Percentiles rank a stretch among this genome's conserved stretches.
Conservation (phyloP, 2,797 vertebrate species). For the Pseudochirops cupreus region DNA sequence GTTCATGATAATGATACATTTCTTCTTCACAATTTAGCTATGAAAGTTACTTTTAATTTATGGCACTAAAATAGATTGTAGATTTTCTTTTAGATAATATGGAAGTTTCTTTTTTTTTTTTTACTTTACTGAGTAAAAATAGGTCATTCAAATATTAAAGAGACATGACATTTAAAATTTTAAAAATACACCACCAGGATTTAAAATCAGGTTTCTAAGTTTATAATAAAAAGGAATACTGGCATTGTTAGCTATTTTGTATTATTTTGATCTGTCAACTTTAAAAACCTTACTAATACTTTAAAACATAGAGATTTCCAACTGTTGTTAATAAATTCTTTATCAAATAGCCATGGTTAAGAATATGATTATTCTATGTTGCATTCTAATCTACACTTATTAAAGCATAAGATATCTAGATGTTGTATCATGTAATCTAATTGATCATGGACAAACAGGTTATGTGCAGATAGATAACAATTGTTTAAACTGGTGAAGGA, state of each 20-base stretch:
- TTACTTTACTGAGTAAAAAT: neutral
- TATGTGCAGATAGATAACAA: neutral
- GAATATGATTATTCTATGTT: neutral
- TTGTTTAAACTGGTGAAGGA: neutral
- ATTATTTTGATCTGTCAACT: neutral
- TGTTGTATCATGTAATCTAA: neutral
- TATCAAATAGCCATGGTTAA: neutral
- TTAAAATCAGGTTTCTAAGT: slow-evolving; percentile 52
- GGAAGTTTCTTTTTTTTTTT: neutral
- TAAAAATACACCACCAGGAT: neutral
- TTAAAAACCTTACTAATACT: neutral
- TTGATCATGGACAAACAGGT: neutral
- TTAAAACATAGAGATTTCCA: neutral
- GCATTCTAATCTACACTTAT: slow-evolving; percentile 10
- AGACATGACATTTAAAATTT: slow-evolving; percentile 30
- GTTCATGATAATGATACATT: neutral
- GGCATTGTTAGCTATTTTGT: neutral
- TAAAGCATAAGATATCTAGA: neutral
- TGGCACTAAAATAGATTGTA: neutral
- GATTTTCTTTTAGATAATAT: neutral
- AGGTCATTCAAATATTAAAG: neutral
- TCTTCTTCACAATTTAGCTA: neutral
- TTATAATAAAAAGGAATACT: slow-evolving; percentile 21
- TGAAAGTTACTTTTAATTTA: neutral
- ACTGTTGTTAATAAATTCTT: neutral